These are phyloP conservation scores for Callipepla californica DNA, from an alignment of 2,113 vertebrate species.

Conservation along the genomic window DNA sequence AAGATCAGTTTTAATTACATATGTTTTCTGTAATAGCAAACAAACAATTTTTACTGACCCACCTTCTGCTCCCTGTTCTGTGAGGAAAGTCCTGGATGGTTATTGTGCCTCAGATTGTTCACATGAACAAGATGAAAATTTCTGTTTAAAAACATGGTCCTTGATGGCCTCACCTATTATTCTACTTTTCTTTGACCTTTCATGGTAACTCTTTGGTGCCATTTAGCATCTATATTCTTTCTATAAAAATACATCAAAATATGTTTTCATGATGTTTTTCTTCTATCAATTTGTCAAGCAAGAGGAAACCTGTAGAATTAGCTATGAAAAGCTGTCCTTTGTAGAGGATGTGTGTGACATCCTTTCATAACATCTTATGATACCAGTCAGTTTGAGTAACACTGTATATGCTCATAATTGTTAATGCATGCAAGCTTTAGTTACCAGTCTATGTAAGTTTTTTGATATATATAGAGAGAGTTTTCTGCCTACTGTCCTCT, in stretches of 20 bases:
- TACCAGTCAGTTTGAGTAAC: background rate
- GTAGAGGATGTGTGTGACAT: background rate
- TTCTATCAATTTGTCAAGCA: background rate
- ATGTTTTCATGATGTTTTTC: background rate
- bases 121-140: background rate
- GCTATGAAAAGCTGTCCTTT: background rate
- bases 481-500: background rate
- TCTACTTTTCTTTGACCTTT: background rate
- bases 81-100: background rate
- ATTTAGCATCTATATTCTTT: background rate
- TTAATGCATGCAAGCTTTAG: background rate
- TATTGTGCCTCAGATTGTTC: background rate
- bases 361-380: background rate
- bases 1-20: background rate
- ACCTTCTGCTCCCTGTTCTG: background rate
- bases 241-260: background rate
- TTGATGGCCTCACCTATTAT: background rate
- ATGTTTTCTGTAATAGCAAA: background rate
- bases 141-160: background rate
- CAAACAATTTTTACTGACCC: background rate
- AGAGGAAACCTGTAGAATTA: background rate
- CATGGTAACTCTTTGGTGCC: background rate
- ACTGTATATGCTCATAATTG: background rate
- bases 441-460: background rate
- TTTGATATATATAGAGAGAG: background rate